These are phyloP conservation scores for Phalloptychus januarius DNA, from an alignment of 2,797 vertebrate species.

Conservation along the genomic window DNA sequence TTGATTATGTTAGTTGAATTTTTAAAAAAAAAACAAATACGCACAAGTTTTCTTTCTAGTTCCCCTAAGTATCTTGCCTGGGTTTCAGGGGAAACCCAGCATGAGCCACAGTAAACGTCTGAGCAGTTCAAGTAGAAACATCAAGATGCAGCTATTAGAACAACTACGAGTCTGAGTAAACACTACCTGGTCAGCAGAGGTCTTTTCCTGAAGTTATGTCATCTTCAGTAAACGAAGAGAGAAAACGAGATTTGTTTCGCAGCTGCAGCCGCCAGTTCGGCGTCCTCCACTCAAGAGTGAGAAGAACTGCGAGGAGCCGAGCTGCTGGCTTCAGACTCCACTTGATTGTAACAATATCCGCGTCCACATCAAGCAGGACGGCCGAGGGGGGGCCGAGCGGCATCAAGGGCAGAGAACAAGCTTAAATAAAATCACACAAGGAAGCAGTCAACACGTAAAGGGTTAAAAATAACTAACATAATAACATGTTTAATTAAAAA, in stretches of 20 bases:
- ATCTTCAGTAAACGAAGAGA: conserved; percentile 61
- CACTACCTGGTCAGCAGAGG: conserved; percentile 74
- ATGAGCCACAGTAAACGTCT: conserved; percentile 38
- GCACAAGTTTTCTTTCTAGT: conserved; percentile 8
- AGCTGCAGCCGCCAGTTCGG: conserved; percentile 35
- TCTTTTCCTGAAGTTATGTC: conserved; percentile 66
- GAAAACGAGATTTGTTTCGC: conserved; percentile 13
- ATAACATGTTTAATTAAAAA: rapidly evolving
- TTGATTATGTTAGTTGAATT: neutral
- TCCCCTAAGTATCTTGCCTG: conserved; percentile 8
- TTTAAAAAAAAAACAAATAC: neutral
- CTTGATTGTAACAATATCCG: conserved; percentile 75
- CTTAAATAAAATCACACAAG: rapidly evolving
- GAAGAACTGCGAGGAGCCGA: conserved; percentile 55
- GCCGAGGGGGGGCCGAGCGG: neutral
- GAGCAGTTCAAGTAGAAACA: conserved; percentile 21
- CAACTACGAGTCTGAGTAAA: conserved; percentile 27
- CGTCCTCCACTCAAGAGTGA: conserved; percentile 47
- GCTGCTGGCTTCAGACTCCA: conserved; percentile 54
- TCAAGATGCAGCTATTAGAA: conserved; percentile 26
- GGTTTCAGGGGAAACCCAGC: conserved; percentile 28
- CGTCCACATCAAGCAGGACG: conserved; percentile 43
- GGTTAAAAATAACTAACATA: rapidly evolving
- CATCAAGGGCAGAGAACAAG: rapidly evolving
- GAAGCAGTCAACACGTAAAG: rapidly evolving